These are phyloP conservation scores for Echeneis naucrates DNA, from an alignment of 2,797 vertebrate species.

Conservation along the genomic window DNA sequence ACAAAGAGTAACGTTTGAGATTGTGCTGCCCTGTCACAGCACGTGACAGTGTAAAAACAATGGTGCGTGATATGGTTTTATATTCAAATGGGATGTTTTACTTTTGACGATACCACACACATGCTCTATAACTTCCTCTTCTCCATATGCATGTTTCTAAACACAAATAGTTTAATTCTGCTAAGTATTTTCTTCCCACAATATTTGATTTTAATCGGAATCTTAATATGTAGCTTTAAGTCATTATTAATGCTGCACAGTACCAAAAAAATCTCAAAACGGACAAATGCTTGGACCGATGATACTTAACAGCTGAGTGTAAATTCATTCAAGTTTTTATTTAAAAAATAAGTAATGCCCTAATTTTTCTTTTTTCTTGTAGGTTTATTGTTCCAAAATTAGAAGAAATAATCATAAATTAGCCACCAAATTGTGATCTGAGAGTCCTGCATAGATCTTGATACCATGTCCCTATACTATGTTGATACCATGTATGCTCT, in stretches of 20 bases:
- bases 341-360: not conserved
- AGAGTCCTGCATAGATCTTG: not conserved
- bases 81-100: no score
- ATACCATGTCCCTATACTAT: not conserved
- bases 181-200: no score
- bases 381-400: not conserved
- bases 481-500: no score
- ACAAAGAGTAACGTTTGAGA: slow-evolving; percentile 3
- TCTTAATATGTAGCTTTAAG: not conserved
- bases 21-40: no score
- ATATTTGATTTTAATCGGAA: not conserved
- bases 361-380: not conserved
- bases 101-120: not conserved
- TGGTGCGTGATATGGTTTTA: not conserved
- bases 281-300: not conserved
- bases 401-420: not conserved
- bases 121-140: not conserved
- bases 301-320: not conserved
- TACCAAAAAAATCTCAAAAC: not conserved
- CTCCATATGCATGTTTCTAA: not conserved
- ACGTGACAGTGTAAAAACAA: no score
- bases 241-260: not conserved
- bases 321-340: no score
- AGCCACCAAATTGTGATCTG: no score
- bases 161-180: not conserved